A percentile compares a stretch with the other conserved stretches of the same genome.
Conservation (phyloP, 1,140 invertebrate species). For the Camponotus floridanus region DNA sequence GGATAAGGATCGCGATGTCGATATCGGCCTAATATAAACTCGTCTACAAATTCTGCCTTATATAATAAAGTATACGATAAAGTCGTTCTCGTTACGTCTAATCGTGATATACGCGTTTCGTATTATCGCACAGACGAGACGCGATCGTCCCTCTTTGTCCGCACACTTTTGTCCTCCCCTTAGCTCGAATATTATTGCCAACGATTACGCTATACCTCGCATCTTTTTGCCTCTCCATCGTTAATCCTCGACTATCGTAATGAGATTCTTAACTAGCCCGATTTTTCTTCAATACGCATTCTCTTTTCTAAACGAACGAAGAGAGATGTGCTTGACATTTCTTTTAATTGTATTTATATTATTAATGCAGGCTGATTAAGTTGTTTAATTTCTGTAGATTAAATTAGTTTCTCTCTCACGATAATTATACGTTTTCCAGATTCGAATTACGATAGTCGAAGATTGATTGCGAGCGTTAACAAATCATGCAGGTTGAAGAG, state of each 20-base stretch:
- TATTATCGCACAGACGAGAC: conserved; percentile 51
- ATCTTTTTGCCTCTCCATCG: background rate
- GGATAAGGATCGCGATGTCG: conserved; percentile 58
- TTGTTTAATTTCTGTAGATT: background rate
- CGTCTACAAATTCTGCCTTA: conserved; percentile 71
- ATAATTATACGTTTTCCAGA: background rate
- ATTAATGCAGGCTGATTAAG: background rate
- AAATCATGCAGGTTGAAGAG: conserved; percentile 6
- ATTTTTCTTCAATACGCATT: background rate
- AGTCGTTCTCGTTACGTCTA: conserved; percentile 53
- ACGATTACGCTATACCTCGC: conserved; percentile 39
- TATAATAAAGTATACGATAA: conserved; percentile 70
- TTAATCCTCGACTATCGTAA: conserved; percentile 20
- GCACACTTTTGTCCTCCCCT: background rate
- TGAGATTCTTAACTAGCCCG: background rate
- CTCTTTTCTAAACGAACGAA: background rate
- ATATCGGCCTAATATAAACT: conserved; percentile 70
- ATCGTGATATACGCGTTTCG: conserved; percentile 47
- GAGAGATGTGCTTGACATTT: background rate
- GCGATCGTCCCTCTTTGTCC: conserved; percentile 36
- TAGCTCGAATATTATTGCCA: conserved; percentile 70
- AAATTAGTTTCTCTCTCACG: background rate
- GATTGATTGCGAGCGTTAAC: background rate
- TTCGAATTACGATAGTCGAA: background rate
- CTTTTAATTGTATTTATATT: background rate